Conservation (phyloP, 2,797 vertebrate genomes). For the Anguilla marmorata region DNA sequence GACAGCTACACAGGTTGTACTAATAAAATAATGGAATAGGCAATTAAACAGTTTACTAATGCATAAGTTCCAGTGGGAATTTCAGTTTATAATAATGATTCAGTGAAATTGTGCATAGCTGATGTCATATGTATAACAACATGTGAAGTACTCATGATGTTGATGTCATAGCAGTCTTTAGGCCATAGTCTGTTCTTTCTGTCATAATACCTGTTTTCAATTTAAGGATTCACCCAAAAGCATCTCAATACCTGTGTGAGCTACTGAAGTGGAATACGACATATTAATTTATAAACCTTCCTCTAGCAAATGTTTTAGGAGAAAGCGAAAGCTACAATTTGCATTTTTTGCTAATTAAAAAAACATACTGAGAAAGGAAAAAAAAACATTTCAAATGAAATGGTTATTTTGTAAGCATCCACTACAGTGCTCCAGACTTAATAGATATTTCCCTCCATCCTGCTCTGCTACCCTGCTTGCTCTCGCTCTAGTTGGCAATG, state of each 20-base stretch:
- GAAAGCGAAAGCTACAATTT: neutral
- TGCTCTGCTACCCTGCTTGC: neutral
- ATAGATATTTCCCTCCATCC: neutral
- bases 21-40: neutral
- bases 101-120: neutral
- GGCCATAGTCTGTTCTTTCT: neutral
- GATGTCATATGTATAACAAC: neutral
- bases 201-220: neutral
- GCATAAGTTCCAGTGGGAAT: neutral
- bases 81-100: neutral
- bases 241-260: constrained; percentile 6
- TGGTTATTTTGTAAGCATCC: constrained; percentile 10
- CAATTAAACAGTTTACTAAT: neutral
- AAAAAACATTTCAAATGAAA: neutral
- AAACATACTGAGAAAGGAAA: neutral
- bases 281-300: constrained; percentile 7
- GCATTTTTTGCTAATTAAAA: constrained; percentile 16
- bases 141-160: neutral
- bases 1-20: neutral
- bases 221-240: neutral
- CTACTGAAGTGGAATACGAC: neutral
- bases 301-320: constrained; percentile 13
- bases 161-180: neutral
- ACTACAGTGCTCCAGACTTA: neutral
- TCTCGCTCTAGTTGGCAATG: neutral